Conservation (phyloP, 2,888 invertebrate species). For the Drosophila picticornis region DNA sequence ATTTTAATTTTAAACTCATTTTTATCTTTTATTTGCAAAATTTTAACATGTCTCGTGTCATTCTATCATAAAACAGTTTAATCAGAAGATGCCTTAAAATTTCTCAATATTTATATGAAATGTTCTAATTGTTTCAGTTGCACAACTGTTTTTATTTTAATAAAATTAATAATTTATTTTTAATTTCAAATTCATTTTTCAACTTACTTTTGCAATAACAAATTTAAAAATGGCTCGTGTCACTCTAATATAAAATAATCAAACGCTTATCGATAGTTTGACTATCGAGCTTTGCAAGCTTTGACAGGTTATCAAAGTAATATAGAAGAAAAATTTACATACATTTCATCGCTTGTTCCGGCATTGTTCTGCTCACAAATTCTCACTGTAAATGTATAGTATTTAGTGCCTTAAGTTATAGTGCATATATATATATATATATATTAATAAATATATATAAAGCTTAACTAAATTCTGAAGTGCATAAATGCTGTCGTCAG, state of each 20-base stretch:
- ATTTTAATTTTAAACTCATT: not conserved
- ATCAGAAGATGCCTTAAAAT: not conserved
- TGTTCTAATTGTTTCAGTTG: not conserved
- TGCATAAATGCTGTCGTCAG: slow-evolving; percentile 86
- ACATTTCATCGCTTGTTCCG: slow-evolving; percentile 32
- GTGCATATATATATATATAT: not conserved
- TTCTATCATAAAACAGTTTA: not conserved
- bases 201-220: not conserved
- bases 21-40: not conserved
- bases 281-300: slow-evolving; percentile 31
- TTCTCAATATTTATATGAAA: not conserved
- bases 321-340: slow-evolving; percentile 11
- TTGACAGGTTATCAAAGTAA: slow-evolving; percentile 10
- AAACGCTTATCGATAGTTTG: slow-evolving; percentile 33
- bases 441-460: not conserved
- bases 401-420: slow-evolving; percentile 41
- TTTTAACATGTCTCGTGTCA: not conserved
- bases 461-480: slow-evolving; percentile 17
- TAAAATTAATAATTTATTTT: not conserved
- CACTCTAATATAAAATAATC: not conserved
- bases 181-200: not conserved
- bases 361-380: slow-evolving; percentile 34
- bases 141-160: not conserved
- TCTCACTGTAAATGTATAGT: slow-evolving; percentile 59
- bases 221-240: not conserved